These are phyloP conservation scores for Drosophila malerkotliana DNA, from an alignment of 1,140 invertebrate genomes.

Conservation along the genomic window DNA sequence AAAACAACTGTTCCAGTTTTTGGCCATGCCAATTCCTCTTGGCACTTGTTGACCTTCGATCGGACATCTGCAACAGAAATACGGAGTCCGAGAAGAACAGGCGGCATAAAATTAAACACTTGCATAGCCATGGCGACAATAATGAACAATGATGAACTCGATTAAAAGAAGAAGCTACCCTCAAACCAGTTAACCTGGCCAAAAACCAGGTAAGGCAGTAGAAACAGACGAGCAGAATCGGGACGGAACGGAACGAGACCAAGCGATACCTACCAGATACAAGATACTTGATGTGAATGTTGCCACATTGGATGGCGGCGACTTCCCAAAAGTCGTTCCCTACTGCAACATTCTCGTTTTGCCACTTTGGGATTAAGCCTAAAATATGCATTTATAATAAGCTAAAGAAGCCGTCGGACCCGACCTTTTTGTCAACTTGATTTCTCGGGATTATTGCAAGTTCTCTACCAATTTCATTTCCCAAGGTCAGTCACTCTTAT, in stretches of 20 bases:
- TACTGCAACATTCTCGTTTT: conserved; percentile 76
- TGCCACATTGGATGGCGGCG: conserved; percentile 41
- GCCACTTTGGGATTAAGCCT: conserved; percentile 80
- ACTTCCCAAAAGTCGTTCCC: conserved; percentile 64
- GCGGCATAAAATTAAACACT: conserved; percentile 80
- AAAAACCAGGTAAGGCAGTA: conserved; percentile 19
- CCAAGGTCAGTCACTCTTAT: conserved; percentile 58
- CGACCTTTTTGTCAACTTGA: conserved; percentile 66
- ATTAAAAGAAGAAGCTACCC: conserved; percentile 69
- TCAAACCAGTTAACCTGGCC: conserved; percentile 66
- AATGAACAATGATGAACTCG: conserved; percentile 81
- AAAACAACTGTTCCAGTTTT: conserved; percentile 62
- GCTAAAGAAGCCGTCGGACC: conserved; percentile 32
- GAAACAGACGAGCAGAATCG: conserved; percentile 58
- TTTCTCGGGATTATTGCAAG: conserved; percentile 54
- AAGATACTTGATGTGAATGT: conserved; percentile 59
- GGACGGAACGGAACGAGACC: conserved; percentile 50
- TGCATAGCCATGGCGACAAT: conserved; percentile 74
- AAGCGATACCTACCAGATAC: conserved; percentile 48
- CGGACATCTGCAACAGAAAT: conserved; percentile 63
- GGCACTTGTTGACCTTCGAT: conserved; percentile 75
- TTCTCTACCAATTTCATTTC: conserved; percentile 55
- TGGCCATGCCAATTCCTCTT: conserved; percentile 72
- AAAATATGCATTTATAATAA: conserved; percentile 79
- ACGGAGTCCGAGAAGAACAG: conserved; percentile 44